Evolutionary conservation across 37 sponge, comb jelly and placozoan genomes (phyloP).

Genomic region (Ianthella basta): DNA sequence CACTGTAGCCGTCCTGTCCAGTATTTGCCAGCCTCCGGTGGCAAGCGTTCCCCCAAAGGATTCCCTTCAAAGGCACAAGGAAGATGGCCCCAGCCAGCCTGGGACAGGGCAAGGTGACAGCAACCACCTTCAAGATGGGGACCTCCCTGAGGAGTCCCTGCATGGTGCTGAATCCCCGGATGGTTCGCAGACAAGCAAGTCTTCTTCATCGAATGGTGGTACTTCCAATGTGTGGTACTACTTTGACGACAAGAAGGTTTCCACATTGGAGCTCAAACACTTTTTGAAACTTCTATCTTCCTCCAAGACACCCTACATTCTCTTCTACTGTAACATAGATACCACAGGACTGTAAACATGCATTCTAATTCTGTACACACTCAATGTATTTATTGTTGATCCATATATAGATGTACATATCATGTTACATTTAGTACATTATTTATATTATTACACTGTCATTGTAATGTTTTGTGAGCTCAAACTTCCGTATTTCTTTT

Average conservation of each 20-base stretch:
- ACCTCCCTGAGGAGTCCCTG: background rate
- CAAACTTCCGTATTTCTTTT: background rate
- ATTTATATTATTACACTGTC: background rate
- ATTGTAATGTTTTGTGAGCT: background rate
- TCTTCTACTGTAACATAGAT: constrained; percentile 49
- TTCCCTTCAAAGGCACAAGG: background rate
- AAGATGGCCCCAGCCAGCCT: background rate
- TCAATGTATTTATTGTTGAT: background rate
- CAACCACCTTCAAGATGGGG: no score
- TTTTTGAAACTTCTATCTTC: constrained; percentile 19
- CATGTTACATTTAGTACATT: no score
- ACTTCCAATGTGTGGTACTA: constrained; percentile 10
- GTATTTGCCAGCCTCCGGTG: background rate
- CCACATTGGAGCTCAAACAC: constrained; percentile 13
- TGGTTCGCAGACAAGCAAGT: no score
- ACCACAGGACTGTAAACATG: background rate
- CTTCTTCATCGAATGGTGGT: no score
- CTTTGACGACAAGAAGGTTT: constrained; percentile 27
- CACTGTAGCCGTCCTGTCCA: constrained; percentile 39
- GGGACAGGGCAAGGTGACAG: background rate
- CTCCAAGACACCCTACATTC: constrained; percentile 65
- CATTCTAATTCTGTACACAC: background rate
- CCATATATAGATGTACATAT: no score
- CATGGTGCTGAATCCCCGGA: no score
- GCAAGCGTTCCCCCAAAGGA: background rate